These are phyloP conservation scores for Drosophila hamatofila DNA, from an alignment of 2,888 invertebrate genomes.

Conservation along the genomic window DNA sequence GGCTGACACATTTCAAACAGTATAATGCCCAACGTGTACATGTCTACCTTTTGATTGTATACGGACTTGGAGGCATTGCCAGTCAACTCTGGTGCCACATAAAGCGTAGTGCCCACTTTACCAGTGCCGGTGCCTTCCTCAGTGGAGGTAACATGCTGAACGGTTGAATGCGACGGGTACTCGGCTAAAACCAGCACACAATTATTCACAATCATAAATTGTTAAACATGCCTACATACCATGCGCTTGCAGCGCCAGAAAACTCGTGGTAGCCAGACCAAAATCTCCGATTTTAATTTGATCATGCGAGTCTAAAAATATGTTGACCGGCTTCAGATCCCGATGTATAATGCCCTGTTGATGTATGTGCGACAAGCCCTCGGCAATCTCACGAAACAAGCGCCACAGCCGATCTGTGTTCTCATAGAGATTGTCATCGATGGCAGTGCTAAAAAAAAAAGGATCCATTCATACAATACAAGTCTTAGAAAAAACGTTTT, in stretches of 20 bases:
- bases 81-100: conserved; percentile 96
- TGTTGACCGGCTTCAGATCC: conserved; percentile 95
- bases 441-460: conserved; percentile 88
- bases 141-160: conserved; percentile 67
- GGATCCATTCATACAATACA: neutral
- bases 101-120: conserved; percentile 96
- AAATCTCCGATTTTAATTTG: conserved; percentile 99
- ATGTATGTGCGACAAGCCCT: conserved; percentile 95
- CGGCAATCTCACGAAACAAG: conserved; percentile 97
- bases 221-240: conserved; percentile 34
- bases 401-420: conserved; percentile 95
- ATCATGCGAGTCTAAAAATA: conserved; percentile 97
- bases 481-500: neutral
- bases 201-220: neutral
- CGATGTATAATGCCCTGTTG: conserved; percentile 95
- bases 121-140: conserved; percentile 88
- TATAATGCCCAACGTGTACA: conserved; percentile 95
- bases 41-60: conserved; percentile 95
- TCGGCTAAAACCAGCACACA: conserved; percentile 47
- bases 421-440: conserved; percentile 91
- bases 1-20: conserved; percentile 98
- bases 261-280: conserved; percentile 95
- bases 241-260: conserved; percentile 85
- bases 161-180: conserved; percentile 47
- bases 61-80: conserved; percentile 89